These are phyloP conservation scores for Eriosoma lanigerum DNA, from an alignment of 1,140 invertebrate genomes.

Conservation along the genomic window DNA sequence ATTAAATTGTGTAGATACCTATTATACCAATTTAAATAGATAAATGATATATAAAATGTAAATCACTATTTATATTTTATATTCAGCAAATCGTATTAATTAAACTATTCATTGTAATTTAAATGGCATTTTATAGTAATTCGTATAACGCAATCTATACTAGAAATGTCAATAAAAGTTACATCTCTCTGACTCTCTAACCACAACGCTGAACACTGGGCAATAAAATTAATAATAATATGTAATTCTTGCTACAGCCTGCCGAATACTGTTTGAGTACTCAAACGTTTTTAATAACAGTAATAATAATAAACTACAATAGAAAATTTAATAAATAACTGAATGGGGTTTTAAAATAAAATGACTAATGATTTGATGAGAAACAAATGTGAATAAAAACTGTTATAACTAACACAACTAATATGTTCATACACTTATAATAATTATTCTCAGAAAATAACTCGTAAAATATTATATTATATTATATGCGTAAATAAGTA, in stretches of 20 bases:
- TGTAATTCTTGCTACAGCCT: background rate
- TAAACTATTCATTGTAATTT: no score
- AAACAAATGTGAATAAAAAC: constrained; percentile 29
- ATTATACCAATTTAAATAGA: no score
- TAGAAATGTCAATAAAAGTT: constrained; percentile 30
- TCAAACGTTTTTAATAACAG: constrained; percentile 12
- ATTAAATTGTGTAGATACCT: no score
- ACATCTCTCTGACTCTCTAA: background rate
- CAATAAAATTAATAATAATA: constrained; percentile 17
- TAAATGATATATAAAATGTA: no score
- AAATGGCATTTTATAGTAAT: no score
- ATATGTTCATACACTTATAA: constrained; percentile 1
- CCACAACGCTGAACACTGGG: background rate
- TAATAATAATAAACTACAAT: constrained; percentile 43
- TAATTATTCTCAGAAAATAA: constrained; percentile 37
- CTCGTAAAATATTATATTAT: constrained; percentile 34
- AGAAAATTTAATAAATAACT: constrained; percentile 34
- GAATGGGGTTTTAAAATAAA: constrained; percentile 29
- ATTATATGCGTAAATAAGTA: background rate
- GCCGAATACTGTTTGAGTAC: background rate
- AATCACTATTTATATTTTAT: no score
- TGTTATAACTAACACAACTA: background rate
- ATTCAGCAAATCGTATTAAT: no score
- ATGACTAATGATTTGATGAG: constrained; percentile 41
- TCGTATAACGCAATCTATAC: background rate